These are phyloP conservation scores for Oryctes rhinoceros DNA, from an alignment of 1,140 invertebrate genomes.

Conservation along the genomic window DNA sequence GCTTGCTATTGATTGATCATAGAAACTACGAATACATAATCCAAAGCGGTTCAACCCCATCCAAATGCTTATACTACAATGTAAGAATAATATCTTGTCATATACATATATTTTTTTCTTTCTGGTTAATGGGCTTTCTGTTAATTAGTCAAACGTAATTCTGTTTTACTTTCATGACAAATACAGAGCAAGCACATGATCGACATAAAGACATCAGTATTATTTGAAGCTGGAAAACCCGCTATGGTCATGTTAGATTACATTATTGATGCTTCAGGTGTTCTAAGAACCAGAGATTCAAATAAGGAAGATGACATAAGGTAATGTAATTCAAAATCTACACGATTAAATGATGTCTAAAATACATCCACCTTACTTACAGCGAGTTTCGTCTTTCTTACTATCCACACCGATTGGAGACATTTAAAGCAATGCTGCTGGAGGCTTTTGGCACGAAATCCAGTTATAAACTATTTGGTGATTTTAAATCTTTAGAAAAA, in stretches of 20 bases:
- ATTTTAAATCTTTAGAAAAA: constrained; percentile 77
- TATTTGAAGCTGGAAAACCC: constrained; percentile 77
- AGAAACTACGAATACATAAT: constrained; percentile 88
- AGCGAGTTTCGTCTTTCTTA: constrained; percentile 87
- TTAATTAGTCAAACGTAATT: neutral
- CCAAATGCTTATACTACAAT: constrained; percentile 88
- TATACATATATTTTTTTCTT: neutral
- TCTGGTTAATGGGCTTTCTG: neutral
- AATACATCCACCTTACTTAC: constrained; percentile 59
- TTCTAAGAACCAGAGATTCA: constrained; percentile 48
- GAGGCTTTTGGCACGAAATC: constrained; percentile 74
- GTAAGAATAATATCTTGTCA: constrained; percentile 65
- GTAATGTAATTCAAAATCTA: constrained; percentile 43
- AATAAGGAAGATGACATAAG: constrained; percentile 51
- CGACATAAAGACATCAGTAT: constrained; percentile 83
- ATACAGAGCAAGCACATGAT: constrained; percentile 78
- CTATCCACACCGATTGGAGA: constrained; percentile 79
- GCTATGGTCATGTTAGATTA: constrained; percentile 83
- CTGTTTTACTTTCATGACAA: constrained; percentile 8
- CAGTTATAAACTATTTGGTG: constrained; percentile 77
- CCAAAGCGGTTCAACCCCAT: constrained; percentile 74
- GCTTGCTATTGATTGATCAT: constrained; percentile 85
- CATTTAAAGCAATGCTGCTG: constrained; percentile 75
- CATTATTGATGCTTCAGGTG: constrained; percentile 65
- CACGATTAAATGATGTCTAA: constrained; percentile 36